phyloP scores from a whole-genome alignment of 2,797 vertebrate species.

The Echeneis naucrates region DNA sequence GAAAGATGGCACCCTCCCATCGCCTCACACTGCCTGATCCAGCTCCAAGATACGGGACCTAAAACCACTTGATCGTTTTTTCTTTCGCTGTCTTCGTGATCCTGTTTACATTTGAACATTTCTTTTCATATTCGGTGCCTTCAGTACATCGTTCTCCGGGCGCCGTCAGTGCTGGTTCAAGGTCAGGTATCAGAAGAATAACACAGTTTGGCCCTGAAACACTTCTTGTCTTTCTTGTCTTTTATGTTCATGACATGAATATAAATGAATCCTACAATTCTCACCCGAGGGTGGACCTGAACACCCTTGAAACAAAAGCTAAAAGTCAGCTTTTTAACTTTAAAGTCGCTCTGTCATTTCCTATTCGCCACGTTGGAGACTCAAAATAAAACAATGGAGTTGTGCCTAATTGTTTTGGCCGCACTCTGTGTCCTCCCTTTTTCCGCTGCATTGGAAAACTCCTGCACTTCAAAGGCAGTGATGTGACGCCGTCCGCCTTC shows the following conservation, averaged over 20 bases:
- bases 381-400: neutral
- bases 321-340: neutral
- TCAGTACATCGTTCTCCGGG: too few species aligned
- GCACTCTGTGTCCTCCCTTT: conserved; percentile 1
- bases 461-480: neutral
- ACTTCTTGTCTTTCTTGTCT: too few species aligned
- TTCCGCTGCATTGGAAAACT: conserved; percentile 3
- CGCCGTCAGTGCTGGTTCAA: too few species aligned
- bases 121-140: too few species aligned
- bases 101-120: too few species aligned
- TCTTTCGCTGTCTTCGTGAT: too few species aligned
- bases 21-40: neutral
- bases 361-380: neutral
- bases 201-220: too few species aligned
- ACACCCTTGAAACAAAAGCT: neutral
- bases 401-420: neutral
- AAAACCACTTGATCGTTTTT: too few species aligned
- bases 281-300: neutral
- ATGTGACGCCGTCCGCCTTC: neutral
- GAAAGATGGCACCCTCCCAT: conserved; percentile 20
- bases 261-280: neutral
- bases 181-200: too few species aligned
- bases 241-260: too few species aligned
- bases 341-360: conserved; percentile 2
- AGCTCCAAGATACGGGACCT: too few species aligned